These are phyloP conservation scores for Hyla sarda DNA, from an alignment of 2,113 vertebrate genomes.

Conservation along the genomic window DNA sequence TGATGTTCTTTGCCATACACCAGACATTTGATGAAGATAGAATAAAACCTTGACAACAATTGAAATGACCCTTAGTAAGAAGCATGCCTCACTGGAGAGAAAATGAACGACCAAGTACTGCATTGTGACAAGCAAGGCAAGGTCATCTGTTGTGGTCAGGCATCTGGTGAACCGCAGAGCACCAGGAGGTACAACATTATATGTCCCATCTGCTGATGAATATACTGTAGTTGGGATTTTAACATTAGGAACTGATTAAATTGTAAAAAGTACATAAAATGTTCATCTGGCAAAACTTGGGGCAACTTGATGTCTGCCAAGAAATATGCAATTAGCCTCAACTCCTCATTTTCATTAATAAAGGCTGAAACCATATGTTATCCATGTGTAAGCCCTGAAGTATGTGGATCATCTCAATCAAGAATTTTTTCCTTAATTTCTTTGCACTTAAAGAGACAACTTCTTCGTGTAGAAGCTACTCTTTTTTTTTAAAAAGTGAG, in stretches of 20 bases:
- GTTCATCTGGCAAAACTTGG: conserved; percentile 41
- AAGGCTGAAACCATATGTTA: conserved; percentile 29
- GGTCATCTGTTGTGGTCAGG: background rate
- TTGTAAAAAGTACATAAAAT: conserved; percentile 33
- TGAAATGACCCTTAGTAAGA: background rate
- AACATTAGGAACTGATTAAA: conserved; percentile 38
- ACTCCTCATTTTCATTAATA: conserved; percentile 36
- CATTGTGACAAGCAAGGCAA: background rate
- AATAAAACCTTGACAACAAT: background rate
- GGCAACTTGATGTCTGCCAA: conserved; percentile 26
- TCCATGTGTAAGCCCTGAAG: conserved; percentile 19
- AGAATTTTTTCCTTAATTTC: background rate
- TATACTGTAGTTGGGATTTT: background rate
- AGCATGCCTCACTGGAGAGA: background rate
- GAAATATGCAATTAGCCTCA: conserved; percentile 33
- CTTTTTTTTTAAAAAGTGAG: too few relatives aligned
- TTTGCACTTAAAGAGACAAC: background rate
- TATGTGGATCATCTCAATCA: background rate
- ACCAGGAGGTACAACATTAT: conserved; percentile 3
- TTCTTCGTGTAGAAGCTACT: background rate
- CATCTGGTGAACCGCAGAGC: background rate
- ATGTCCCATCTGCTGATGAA: conserved; percentile 14
- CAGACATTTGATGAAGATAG: background rate
- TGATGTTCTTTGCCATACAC: background rate
- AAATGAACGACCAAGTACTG: background rate